These are phyloP conservation scores for Emydocephalus ijimae DNA, from an alignment of 2,113 vertebrate species.

Conservation along the genomic window DNA sequence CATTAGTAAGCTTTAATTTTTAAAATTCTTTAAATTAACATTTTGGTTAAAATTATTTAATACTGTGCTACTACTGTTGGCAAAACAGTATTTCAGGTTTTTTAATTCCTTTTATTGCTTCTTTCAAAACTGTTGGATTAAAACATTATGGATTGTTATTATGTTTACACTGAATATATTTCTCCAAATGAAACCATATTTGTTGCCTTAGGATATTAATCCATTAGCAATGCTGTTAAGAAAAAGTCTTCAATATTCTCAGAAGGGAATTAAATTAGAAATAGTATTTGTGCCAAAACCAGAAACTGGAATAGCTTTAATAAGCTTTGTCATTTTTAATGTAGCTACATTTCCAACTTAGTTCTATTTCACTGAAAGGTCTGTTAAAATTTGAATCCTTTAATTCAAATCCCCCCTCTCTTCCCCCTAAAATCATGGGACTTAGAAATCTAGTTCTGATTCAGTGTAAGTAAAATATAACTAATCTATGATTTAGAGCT, in stretches of 20 bases:
- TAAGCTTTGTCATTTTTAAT: slow-evolving; percentile 6
- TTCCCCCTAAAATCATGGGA: slow-evolving; percentile 6
- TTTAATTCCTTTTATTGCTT: slow-evolving; percentile 32
- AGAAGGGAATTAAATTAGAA: slow-evolving; percentile 12
- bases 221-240: slow-evolving; percentile 7
- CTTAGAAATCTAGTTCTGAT: background rate
- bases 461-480: background rate
- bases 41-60: slow-evolving; percentile 26
- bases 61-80: slow-evolving; percentile 39
- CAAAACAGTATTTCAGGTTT: background rate
- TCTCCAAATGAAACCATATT: slow-evolving; percentile 23
- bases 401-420: background rate
- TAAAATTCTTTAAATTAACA: slow-evolving; percentile 31
- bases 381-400: background rate
- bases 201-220: background rate
- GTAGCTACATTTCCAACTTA: background rate
- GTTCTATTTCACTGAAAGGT: slow-evolving; percentile 17
- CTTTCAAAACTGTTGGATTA: slow-evolving; percentile 39
- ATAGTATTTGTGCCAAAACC: slow-evolving; percentile 39
- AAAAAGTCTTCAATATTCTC: slow-evolving; percentile 15
- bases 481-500: background rate
- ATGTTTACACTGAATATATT: slow-evolving; percentile 31
- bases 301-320: slow-evolving; percentile 31
- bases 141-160: slow-evolving; percentile 34
- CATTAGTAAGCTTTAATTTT: slow-evolving; percentile 51